A percentile compares a stretch with the other conserved stretches of the same genome.
phyloP scores from a whole-genome alignment of 1,140 invertebrate species.

The Mactra quadrangularis region DNA sequence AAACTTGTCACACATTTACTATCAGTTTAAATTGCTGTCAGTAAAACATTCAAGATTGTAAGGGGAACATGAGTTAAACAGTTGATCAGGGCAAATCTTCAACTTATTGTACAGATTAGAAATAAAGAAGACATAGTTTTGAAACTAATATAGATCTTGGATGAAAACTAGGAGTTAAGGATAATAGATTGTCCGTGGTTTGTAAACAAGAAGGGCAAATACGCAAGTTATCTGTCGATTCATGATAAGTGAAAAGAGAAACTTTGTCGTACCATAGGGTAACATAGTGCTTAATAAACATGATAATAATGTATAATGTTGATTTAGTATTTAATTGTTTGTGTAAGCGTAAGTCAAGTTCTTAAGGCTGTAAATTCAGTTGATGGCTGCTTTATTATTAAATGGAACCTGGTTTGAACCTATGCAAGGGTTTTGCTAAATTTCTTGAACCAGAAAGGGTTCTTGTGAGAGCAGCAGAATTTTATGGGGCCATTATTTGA shows the following conservation, averaged over 20 bases:
- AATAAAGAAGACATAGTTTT: slow-evolving; percentile 50
- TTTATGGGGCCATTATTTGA: too few relatives aligned
- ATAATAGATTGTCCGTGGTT: slow-evolving; percentile 50
- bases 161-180: slow-evolving; percentile 7
- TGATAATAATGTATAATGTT: not conserved
- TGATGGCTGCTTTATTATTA: too few relatives aligned
- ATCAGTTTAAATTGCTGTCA: too few relatives aligned
- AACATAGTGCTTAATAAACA: not conserved
- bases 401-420: too few relatives aligned
- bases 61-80: slow-evolving; percentile 4
- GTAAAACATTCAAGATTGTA: too few relatives aligned
- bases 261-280: not conserved
- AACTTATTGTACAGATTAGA: slow-evolving; percentile 52
- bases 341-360: too few relatives aligned
- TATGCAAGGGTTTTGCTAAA: too few relatives aligned
- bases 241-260: slow-evolving; percentile 49
- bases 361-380: too few relatives aligned
- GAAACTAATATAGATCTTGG: slow-evolving; percentile 42
- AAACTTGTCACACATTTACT: too few relatives aligned
- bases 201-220: slow-evolving; percentile 54
- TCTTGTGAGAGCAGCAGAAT: too few relatives aligned
- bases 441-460: too few relatives aligned
- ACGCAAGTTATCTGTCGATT: slow-evolving; percentile 55
- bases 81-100: slow-evolving; percentile 42
- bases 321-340: too few relatives aligned